Evolutionary conservation across 2,797 vertebrate genomes (phyloP), one percentile per base, ranked within the genome.

Genomic region (Danio tinwini): DNA sequence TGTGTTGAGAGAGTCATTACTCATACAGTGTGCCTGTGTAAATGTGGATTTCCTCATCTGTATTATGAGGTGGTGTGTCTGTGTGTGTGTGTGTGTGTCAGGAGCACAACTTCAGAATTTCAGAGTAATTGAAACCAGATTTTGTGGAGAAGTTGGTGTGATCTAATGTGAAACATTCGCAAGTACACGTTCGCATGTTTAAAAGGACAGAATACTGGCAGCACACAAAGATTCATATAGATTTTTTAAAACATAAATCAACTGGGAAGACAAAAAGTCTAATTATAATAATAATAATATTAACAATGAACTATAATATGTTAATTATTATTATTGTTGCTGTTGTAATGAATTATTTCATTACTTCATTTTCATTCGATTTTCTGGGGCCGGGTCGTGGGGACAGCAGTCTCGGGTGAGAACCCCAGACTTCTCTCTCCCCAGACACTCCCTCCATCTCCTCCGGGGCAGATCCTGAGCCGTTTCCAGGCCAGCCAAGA

Each of bases 1-100:
- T 82, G 29, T 63, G 11, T 63, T 78, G 39, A 72, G 52, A 53
- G 62, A 73, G 65, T 52, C 62, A 71, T 63, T 71, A 76, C 68
- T 74, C 70, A 78, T 45, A 42, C 44, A 47, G 42, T 49, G 62
- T 55, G 39, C 1, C 1, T 56, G 14, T 49, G 42, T 62, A 55
- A 67, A 16, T 59, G 47, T 42, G 52, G 29, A 42, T 17, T 61
- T 5, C 12, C 55, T 77, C 68, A 77, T 65, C 37, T 65, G 8
- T 47, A 17, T 19, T 55, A 47, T 3, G 7, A 68, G 29, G 44
- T 52, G 53, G n/a, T 13, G 14, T 19, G 2, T 55, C 42, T 55
- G 59, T 17, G 29, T 19, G 2, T 55, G 42, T 55, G 59, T 17
- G 29, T 29, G 29, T n/a, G n/a, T 29, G 29, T 29, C 29, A 29